phyloP scores from a whole-genome alignment of 2,113 vertebrate species.

The Ailuropoda melanoleuca region DNA sequence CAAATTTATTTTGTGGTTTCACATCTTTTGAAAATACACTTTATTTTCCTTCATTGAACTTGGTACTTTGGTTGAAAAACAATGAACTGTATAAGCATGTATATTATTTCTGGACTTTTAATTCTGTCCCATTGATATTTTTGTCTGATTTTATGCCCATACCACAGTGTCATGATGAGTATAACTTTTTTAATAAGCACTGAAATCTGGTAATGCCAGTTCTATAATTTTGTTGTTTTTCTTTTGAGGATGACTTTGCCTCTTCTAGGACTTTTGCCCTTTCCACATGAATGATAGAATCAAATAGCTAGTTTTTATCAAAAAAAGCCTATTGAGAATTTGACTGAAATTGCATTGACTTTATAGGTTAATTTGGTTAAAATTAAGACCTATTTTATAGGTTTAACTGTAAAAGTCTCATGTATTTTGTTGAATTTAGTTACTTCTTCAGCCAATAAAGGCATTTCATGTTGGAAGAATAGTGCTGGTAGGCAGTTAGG shows the following conservation, averaged over 20 bases:
- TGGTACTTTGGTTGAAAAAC: neutral
- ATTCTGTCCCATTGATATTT: neutral
- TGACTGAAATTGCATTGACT: neutral
- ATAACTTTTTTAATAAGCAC: neutral
- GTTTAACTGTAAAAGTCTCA: neutral
- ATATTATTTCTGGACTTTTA: neutral
- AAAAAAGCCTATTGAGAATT: neutral
- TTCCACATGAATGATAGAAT: neutral
- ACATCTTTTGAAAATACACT: neutral
- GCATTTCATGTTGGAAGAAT: neutral
- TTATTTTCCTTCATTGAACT: neutral
- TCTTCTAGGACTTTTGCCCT: neutral
- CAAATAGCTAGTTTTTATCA: neutral
- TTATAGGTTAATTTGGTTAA: neutral
- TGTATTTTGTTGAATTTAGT: neutral
- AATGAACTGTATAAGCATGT: neutral
- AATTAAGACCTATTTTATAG: neutral
- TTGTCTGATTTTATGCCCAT: neutral
- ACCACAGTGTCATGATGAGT: neutral
- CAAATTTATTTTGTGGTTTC: neutral
- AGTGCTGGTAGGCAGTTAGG: neutral
- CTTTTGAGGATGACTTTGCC: neutral
- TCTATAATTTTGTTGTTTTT: neutral
- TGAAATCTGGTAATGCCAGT: neutral
- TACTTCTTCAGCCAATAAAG: neutral